These are phyloP conservation scores for Matsumyia berberina DNA, from an alignment of 2,888 invertebrate species.

Conservation along the genomic window DNA sequence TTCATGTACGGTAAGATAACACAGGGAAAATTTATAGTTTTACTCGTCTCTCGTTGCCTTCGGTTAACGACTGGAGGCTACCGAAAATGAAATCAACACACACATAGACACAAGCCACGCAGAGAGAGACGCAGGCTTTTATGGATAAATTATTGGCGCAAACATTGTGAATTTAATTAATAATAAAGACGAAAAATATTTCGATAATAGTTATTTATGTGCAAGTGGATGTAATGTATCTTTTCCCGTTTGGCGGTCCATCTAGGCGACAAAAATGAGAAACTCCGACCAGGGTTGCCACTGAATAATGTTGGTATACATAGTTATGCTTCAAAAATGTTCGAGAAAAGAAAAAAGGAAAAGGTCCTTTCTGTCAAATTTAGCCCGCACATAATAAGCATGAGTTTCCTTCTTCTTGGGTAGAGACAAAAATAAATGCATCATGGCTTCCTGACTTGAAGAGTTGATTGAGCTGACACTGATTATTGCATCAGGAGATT, in stretches of 20 bases:
- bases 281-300: too few species aligned
- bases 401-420: too few species aligned
- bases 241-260: slow-evolving; percentile 32
- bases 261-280: slow-evolving; percentile 35
- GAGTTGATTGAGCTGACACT: too few species aligned
- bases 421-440: too few species aligned
- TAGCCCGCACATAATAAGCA: too few species aligned
- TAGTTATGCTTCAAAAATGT: too few species aligned
- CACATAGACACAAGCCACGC: background rate
- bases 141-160: slow-evolving; percentile 70
- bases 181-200: slow-evolving; percentile 70
- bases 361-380: too few species aligned
- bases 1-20: slow-evolving; percentile 70
- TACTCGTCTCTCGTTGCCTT: slow-evolving; percentile 1
- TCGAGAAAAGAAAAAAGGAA: too few species aligned
- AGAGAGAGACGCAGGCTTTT: slow-evolving; percentile 42
- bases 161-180: slow-evolving; percentile 76
- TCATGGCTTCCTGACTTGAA: too few species aligned
- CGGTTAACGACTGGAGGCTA: slow-evolving; percentile 21
- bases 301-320: too few species aligned
- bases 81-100: slow-evolving; percentile 13
- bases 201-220: slow-evolving; percentile 75
- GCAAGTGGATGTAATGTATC: slow-evolving; percentile 58
- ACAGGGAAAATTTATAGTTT: slow-evolving; percentile 66
- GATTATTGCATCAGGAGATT: too few species aligned